Evolutionary conservation across 2,888 invertebrate genomes (phyloP).

Genomic region (Melinaea menophilus): DNA sequence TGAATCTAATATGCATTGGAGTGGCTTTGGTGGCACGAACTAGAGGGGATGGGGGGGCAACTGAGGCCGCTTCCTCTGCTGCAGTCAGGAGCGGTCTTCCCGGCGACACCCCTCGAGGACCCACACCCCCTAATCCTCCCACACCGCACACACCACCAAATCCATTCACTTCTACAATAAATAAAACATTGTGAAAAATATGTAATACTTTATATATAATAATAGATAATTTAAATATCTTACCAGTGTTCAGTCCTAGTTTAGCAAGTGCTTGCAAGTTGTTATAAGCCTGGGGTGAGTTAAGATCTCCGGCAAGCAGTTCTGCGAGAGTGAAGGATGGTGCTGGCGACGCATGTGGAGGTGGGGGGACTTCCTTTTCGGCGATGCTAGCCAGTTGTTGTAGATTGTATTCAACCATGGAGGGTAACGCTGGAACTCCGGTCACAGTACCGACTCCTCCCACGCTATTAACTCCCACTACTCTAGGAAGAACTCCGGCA

Average conservation of each 20-base stretch:
- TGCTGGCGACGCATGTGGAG: conserved; percentile 76
- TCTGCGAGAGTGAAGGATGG: conserved; percentile 87
- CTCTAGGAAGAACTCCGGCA: conserved; percentile 53
- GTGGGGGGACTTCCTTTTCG: conserved; percentile 80
- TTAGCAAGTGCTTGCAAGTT: conserved; percentile 94
- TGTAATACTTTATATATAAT: not conserved
- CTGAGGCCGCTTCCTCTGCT: conserved; percentile 66
- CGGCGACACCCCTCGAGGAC: conserved; percentile 75
- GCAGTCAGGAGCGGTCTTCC: conserved; percentile 65
- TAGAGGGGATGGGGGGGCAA: conserved; percentile 72
- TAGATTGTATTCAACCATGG: conserved; percentile 91
- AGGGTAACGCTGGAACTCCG: conserved; percentile 70
- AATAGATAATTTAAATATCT: conserved; percentile 35
- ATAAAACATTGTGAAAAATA: conserved; percentile 1
- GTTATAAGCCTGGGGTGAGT: conserved; percentile 87
- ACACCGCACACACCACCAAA: conserved; percentile 64
- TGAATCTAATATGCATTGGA: conserved; percentile 92
- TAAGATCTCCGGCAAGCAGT: conserved; percentile 84
- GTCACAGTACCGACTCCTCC: conserved; percentile 50
- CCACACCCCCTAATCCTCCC: conserved; percentile 70
- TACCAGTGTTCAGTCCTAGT: conserved; percentile 85
- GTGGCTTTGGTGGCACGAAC: conserved; percentile 85
- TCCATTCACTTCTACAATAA: conserved; percentile 66
- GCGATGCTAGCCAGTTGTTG: conserved; percentile 90
- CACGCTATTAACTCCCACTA: conserved; percentile 57